Conservation (phyloP, 1,140 invertebrate genomes). For the Drosophila bipectinata region DNA sequence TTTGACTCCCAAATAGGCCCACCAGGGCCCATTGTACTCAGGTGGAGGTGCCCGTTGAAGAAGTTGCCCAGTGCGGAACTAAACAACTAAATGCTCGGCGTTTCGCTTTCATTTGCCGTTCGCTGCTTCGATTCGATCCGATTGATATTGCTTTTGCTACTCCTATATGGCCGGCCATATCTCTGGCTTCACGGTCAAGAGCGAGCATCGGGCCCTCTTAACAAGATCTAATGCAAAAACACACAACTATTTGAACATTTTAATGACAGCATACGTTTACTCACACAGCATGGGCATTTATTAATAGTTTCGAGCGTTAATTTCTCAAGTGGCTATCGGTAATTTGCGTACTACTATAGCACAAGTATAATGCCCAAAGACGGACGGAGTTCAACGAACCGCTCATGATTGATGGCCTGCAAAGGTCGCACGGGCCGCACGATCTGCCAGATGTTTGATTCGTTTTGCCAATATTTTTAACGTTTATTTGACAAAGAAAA, state of each 20-base stretch:
- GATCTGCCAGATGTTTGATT: conserved; percentile 42
- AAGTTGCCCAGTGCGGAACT: conserved; percentile 65
- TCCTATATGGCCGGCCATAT: background rate
- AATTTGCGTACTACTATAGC: conserved; percentile 70
- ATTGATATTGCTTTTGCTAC: conserved; percentile 7
- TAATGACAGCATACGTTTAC: conserved; percentile 49
- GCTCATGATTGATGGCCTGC: conserved; percentile 32
- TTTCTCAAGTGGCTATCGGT: conserved; percentile 71
- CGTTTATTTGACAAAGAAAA: conserved; percentile 14
- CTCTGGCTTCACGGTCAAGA: conserved; percentile 70
- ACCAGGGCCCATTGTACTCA: conserved; percentile 12
- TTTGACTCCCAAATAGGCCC: background rate
- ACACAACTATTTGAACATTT: conserved; percentile 39
- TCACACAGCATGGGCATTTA: conserved; percentile 32
- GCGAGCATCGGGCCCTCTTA: conserved; percentile 58
- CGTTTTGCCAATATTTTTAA: conserved; percentile 38
- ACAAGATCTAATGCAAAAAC: conserved; percentile 75
- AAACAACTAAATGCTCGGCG: conserved; percentile 43
- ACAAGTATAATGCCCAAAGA: background rate
- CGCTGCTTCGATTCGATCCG: conserved; percentile 43
- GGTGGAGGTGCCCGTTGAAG: conserved; percentile 18
- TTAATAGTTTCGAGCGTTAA: conserved; percentile 51
- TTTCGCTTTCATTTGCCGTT: conserved; percentile 68
- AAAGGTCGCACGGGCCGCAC: conserved; percentile 69
- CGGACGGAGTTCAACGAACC: conserved; percentile 61